A percentile compares a stretch with the other conserved stretches of the same genome.
phyloP scores from a whole-genome alignment of 2,888 invertebrate species.

The Steinernema scapterisci region DNA sequence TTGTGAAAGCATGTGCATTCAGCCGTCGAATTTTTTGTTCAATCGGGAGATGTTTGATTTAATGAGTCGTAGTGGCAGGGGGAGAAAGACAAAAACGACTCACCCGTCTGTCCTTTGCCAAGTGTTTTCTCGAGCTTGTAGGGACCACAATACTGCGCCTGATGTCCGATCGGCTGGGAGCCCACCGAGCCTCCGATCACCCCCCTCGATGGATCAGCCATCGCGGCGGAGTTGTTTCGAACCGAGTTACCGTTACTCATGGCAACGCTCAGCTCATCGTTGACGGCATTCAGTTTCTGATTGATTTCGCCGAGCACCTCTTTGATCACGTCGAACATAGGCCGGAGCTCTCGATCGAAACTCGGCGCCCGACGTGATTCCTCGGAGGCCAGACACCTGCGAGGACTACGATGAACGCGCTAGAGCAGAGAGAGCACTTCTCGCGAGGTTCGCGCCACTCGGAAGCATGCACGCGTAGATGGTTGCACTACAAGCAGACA shows the following conservation, averaged over 20 bases:
- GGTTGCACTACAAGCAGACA: neutral
- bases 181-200: constrained; percentile 42
- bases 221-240: constrained; percentile 40
- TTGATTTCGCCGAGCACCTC: constrained; percentile 58
- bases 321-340: constrained; percentile 44
- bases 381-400: constrained; percentile 28
- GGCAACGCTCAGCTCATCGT: constrained; percentile 62
- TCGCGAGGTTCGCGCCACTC: neutral
- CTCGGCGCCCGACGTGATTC: constrained; percentile 31
- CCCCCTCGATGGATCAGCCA: constrained; percentile 41
- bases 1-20: neutral
- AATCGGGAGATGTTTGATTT: neutral
- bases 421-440: neutral
- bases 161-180: constrained; percentile 33
- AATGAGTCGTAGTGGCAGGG: neutral
- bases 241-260: constrained; percentile 49
- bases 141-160: constrained; percentile 89
- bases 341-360: constrained; percentile 17
- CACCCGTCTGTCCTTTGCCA: constrained; percentile 99
- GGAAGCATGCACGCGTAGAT: neutral
- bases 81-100: constrained; percentile 51
- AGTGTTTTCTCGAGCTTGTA: constrained; percentile 97
- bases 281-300: constrained; percentile 57
- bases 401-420: neutral
- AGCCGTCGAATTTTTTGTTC: neutral